Percentiles rank a stretch among this genome's conserved stretches.
Conservation (phyloP, 2,888 invertebrate species). For the Athrips mouffetella region DNA sequence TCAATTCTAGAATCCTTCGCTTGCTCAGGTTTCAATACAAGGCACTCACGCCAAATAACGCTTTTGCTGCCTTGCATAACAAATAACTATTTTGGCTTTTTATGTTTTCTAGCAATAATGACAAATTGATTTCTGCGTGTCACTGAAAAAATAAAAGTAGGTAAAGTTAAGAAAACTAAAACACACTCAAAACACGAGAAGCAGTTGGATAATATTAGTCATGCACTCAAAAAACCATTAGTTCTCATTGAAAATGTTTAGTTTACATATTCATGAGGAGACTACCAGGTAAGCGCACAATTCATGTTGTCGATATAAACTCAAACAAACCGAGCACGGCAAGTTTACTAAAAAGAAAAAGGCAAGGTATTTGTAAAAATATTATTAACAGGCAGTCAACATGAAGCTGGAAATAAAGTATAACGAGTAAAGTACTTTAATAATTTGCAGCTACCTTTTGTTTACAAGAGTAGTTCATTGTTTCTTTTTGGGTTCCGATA, state of each 20-base stretch:
- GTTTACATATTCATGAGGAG: slow-evolving; percentile 27
- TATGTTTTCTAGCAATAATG: too few relatives aligned
- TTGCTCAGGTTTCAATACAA: too few relatives aligned
- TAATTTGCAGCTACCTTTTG: slow-evolving; percentile 2
- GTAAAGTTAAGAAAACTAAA: too few relatives aligned
- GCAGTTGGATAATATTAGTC: slow-evolving; percentile 35
- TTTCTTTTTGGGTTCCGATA: slow-evolving; percentile 1
- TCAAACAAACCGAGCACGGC: neutral
- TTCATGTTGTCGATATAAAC: slow-evolving; percentile 9
- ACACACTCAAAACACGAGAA: slow-evolving; percentile 25
- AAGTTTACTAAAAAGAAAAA: neutral
- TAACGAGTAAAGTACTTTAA: neutral
- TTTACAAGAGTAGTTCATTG: neutral
- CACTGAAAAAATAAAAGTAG: slow-evolving; percentile 1
- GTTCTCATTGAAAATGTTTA: slow-evolving; percentile 27
- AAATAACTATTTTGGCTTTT: too few relatives aligned
- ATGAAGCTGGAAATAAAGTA: neutral
- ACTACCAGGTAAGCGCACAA: slow-evolving; percentile 7
- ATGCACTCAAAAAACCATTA: slow-evolving; percentile 40
- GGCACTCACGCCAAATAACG: too few relatives aligned
- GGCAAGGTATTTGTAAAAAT: neutral
- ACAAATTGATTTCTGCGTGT: neutral
- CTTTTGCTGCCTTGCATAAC: too few relatives aligned
- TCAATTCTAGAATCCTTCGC: too few relatives aligned
- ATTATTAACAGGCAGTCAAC: neutral